These are phyloP conservation scores for Enhydra lutris DNA, from an alignment of 2,113 vertebrate species.

Conservation along the genomic window DNA sequence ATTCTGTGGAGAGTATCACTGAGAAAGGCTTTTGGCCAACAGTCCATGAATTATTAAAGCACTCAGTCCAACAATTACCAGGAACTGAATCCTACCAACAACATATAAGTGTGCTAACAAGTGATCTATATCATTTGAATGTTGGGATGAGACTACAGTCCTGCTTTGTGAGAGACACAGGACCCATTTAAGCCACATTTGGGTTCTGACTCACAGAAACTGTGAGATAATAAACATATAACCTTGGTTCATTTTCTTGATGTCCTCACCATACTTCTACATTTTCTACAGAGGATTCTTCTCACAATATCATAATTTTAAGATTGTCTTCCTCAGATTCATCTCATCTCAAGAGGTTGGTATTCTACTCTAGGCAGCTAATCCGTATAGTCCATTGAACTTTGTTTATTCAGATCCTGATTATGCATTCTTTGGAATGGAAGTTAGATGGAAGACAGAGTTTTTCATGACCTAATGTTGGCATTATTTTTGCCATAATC, in stretches of 20 bases:
- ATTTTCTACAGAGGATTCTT: background rate
- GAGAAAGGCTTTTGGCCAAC: background rate
- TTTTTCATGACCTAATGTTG: background rate
- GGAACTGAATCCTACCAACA: background rate
- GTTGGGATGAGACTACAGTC: background rate
- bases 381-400: background rate
- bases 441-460: background rate
- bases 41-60: background rate
- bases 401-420: constrained; percentile 4
- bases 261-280: background rate
- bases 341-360: background rate
- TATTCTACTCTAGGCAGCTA: background rate
- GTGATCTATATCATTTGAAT: background rate
- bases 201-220: background rate
- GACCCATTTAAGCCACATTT: background rate
- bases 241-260: background rate
- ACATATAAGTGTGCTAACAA: background rate
- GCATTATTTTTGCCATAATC: background rate
- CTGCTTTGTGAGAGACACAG: background rate
- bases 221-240: background rate
- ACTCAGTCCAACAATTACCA: background rate
- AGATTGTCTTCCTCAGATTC: background rate
- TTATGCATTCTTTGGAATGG: background rate
- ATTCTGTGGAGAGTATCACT: background rate
- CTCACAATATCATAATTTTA: background rate